Base-by-base conservation (phyloP, 2,888 invertebrate genomes). In the Polyommatus iphigenia region DNA sequence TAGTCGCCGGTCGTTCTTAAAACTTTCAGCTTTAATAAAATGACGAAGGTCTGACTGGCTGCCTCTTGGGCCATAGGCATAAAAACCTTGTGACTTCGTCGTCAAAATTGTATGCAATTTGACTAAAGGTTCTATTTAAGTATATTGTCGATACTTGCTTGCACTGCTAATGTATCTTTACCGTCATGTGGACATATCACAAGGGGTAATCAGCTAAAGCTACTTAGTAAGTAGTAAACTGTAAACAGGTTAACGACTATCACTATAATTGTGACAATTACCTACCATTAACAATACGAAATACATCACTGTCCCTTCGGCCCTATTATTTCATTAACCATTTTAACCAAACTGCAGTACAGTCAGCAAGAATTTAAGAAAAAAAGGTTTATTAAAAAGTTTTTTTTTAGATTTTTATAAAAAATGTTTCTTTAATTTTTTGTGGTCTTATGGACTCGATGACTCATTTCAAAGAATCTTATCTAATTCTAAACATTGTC, bases 301-400 rank as follows among this genome's bases (percentile, higher is more conserved):
- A 75, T 50, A 75, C 75, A 29, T 75, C 75, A 75, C 46, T 75
- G 75, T 75, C 54, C 75, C 50, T 29, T 75, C 29, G 24, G 20
- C 24, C 75, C 50, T 75, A 67, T 75, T 75, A 75, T 75, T 75
- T 75, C 20, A 75, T 75, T 75, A 75, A 29, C 29, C 75, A 50
- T 75, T 50, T 75, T 54, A 73, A 29, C 75, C 75, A 50, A 50
- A 20, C 15, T 72, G 50, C 15, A 24, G 46, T 73, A 73, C 75
- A 75, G 29, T 75, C 67, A 32, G 1, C 0, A 3, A 15, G 6
- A 67, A 29, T 1, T 29, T 29, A 29, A 5, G 24, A 62, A 62
- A 67, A 67, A 67, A 13, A 13, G 20, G 0, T 24, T 67, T 24
- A 62, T 8, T 50, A 15, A 15, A 15, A 32, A 32, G 4, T 46